These are phyloP conservation scores for Willisornis vidua DNA, from an alignment of 2,113 vertebrate species.

Conservation along the genomic window DNA sequence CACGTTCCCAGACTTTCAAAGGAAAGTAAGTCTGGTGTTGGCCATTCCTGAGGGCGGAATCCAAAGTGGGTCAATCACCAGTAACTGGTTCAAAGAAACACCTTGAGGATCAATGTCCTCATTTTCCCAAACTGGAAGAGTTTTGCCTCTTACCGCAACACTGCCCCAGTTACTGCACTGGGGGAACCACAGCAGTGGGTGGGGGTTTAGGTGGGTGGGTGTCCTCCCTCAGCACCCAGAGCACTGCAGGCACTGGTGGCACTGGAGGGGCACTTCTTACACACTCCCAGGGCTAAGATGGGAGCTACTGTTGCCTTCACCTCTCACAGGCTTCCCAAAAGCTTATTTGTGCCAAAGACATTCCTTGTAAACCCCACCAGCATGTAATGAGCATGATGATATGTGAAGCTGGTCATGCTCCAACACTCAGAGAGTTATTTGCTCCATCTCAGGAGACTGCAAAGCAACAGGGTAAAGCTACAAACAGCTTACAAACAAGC, in stretches of 20 bases:
- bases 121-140: neutral
- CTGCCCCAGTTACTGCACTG: neutral
- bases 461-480: neutral
- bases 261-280: neutral
- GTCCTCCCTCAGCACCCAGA: neutral
- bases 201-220: neutral
- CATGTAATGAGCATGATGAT: neutral
- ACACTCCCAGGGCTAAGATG: neutral
- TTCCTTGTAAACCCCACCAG: constrained; percentile 8
- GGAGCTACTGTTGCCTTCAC: neutral
- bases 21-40: neutral
- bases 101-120: neutral
- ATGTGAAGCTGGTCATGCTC: neutral
- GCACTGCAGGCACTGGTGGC: neutral
- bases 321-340: neutral
- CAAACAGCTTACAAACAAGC: neutral
- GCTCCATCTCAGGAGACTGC: neutral
- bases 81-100: neutral
- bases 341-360: constrained; percentile 22
- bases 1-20: neutral
- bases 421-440: neutral
- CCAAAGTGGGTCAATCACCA: neutral
- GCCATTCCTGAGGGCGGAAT: neutral
- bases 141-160: neutral
- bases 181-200: neutral